These are phyloP conservation scores for Lamellibrachia satsuma DNA, from an alignment of 2,888 invertebrate genomes.

Conservation along the genomic window DNA sequence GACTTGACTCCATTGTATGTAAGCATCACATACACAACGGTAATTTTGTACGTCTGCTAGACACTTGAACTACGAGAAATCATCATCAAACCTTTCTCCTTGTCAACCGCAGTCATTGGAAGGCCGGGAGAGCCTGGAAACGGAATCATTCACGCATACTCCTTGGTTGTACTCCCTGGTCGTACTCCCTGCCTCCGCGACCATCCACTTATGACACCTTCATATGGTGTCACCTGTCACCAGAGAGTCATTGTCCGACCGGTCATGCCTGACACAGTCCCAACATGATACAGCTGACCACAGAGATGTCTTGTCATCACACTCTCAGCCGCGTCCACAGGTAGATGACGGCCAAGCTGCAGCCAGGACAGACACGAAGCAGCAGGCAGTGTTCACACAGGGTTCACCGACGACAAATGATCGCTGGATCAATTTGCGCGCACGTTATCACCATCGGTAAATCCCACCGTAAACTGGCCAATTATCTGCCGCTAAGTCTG, in stretches of 20 bases:
- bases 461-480: constrained; percentile 13
- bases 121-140: background rate
- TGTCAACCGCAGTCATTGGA: background rate
- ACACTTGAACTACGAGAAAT: background rate
- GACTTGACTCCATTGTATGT: background rate
- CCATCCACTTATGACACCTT: background rate
- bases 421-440: constrained; percentile 4
- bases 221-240: background rate
- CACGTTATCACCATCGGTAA: constrained; percentile 17
- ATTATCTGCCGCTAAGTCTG: background rate
- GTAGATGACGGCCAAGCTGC: background rate
- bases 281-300: background rate
- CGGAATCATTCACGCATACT: background rate
- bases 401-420: background rate
- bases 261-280: background rate
- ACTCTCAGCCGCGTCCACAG: background rate
- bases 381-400: background rate
- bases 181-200: background rate
- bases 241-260: background rate
- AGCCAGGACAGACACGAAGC: background rate
- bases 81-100: background rate
- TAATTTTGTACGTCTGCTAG: background rate
- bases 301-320: background rate
- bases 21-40: background rate
- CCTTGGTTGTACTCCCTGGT: no score